These are phyloP conservation scores for Ictalurus punctatus DNA, from an alignment of 2,113 vertebrate species.

Conservation along the genomic window DNA sequence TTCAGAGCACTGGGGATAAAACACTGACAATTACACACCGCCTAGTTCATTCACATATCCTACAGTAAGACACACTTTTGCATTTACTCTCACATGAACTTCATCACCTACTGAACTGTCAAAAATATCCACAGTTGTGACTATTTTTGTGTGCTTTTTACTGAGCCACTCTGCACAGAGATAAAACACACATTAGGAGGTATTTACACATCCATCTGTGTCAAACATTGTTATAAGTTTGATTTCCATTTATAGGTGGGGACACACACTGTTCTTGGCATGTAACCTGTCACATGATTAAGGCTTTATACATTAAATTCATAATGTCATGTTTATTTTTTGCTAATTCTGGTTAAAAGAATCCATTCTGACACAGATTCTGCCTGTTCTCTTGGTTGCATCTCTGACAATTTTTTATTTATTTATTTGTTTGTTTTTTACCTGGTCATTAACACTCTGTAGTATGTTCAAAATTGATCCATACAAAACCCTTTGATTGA, in stretches of 20 bases:
- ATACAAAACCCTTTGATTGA: neutral
- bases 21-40: conserved; percentile 31
- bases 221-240: neutral
- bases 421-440: no score
- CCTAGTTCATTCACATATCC: conserved; percentile 35
- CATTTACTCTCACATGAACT: conserved; percentile 40
- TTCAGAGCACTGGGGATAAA: conserved; percentile 29
- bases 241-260: neutral
- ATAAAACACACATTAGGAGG: conserved; percentile 1
- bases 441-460: neutral
- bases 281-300: neutral
- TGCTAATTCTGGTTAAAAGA: neutral
- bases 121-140: conserved; percentile 18
- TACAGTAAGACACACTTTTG: conserved; percentile 33
- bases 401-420: neutral
- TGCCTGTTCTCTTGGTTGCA: neutral
- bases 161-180: conserved; percentile 8
- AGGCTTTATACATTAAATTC: neutral
- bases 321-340: neutral
- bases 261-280: neutral
- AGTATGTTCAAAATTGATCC: neutral
- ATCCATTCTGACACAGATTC: neutral
- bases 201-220: neutral
- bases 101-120: conserved; percentile 33
- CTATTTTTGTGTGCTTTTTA: neutral